A percentile compares a stretch with the other conserved stretches of the same genome.
Conservation (phyloP, 2,113 vertebrate species). For the Synchiropus splendidus region DNA sequence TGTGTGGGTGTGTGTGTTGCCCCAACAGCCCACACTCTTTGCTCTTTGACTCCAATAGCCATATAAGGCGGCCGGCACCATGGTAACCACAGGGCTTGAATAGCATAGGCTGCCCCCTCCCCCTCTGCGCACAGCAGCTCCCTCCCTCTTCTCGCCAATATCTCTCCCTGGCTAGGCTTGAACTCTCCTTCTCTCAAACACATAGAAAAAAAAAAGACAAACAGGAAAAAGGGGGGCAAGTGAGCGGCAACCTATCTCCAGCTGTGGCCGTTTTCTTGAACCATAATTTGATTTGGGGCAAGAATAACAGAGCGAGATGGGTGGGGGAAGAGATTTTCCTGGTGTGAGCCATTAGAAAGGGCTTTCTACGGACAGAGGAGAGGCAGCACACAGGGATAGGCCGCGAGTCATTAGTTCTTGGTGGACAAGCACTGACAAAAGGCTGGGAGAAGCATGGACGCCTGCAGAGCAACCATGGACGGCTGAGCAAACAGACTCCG, state of each 20-base stretch:
- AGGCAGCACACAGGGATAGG: constrained; percentile 39
- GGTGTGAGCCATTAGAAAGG: constrained; percentile 28
- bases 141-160: constrained; percentile 9
- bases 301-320: neutral
- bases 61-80: constrained; percentile 68
- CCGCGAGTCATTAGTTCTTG: constrained; percentile 55
- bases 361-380: constrained; percentile 14
- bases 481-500: constrained; percentile 14
- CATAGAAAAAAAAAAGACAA: constrained; percentile 36
- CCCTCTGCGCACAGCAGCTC: constrained; percentile 43
- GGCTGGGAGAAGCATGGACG: constrained; percentile 24
- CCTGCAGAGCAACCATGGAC: constrained; percentile 22
- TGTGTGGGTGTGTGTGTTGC: constrained; percentile 29
- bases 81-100: constrained; percentile 72
- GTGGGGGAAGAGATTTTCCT: constrained; percentile 5
- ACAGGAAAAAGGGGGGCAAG: constrained; percentile 7
- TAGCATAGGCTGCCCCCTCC: constrained; percentile 50
- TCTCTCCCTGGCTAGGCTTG: constrained; percentile 19
- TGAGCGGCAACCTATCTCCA: constrained; percentile 13
- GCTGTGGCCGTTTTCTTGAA: constrained; percentile 25
- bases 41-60: constrained; percentile 73
- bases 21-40: constrained; percentile 62
- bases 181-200: constrained; percentile 19
- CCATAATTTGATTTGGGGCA: constrained; percentile 38
- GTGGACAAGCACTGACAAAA: constrained; percentile 56